A percentile compares a stretch with the other conserved stretches of the same genome.
Conservation (phyloP, 2,113 vertebrate genomes). For the Colius striatus region DNA sequence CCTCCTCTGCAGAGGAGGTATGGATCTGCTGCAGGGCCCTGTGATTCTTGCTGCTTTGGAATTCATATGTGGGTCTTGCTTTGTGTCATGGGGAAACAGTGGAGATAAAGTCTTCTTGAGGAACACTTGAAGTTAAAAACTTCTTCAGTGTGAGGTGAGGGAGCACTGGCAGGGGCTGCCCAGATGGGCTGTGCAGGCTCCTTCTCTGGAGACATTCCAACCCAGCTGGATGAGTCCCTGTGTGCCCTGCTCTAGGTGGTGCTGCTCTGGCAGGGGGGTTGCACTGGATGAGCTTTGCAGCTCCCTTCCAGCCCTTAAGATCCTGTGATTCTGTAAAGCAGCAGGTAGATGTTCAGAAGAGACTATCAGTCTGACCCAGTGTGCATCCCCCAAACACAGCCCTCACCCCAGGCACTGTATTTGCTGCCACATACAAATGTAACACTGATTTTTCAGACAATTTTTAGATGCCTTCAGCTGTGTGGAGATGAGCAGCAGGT, state of each 20-base stretch:
- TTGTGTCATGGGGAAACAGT: rapidly evolving
- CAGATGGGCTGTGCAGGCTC: too few relatives aligned
- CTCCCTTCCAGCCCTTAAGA: too few relatives aligned
- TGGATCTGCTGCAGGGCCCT: not conserved
- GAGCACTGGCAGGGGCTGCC: too few relatives aligned
- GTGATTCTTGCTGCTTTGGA: not conserved
- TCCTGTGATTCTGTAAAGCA: not conserved
- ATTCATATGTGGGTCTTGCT: rapidly evolving
- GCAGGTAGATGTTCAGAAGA: not conserved
- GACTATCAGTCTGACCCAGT: rapidly evolving
- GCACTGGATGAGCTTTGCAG: too few relatives aligned
- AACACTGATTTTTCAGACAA: not conserved
- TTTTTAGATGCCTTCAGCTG: not conserved
- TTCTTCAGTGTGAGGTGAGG: too few relatives aligned
- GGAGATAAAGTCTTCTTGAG: too few relatives aligned
- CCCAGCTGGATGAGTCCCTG: too few relatives aligned
- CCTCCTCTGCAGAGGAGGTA: not conserved
- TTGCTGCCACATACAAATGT: rapidly evolving
- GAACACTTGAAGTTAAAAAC: too few relatives aligned
- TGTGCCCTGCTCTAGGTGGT: too few relatives aligned
- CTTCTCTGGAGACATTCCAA: too few relatives aligned
- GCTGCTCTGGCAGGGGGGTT: too few relatives aligned
- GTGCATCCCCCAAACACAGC: too few relatives aligned
- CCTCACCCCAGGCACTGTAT: not conserved
- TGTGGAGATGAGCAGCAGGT: not conserved